Percentiles rank a stretch among this genome's conserved stretches.
phyloP scores from a whole-genome alignment of 2,888 invertebrate genomes.

The Cephalotes varians region DNA sequence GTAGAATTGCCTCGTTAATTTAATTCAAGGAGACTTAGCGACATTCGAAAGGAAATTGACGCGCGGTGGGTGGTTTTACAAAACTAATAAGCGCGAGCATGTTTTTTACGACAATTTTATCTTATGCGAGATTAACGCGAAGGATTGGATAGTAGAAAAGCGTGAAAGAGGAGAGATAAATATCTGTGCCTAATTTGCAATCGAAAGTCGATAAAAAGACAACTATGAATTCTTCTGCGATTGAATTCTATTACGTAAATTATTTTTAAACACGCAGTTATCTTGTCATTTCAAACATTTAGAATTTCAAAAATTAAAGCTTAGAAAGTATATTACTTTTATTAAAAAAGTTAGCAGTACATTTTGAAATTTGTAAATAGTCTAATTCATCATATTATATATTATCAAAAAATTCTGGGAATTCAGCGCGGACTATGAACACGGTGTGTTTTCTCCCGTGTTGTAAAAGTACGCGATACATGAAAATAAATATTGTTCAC shows the following conservation, averaged over 20 bases:
- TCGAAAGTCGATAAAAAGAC: not conserved
- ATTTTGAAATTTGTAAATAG: slow-evolving; percentile 36
- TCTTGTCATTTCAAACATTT: not conserved
- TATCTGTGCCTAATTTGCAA: slow-evolving; percentile 1
- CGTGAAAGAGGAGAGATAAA: not conserved
- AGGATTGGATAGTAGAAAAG: not conserved
- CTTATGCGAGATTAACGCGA: not conserved
- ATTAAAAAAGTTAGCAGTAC: slow-evolving; percentile 67
- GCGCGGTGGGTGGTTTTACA: not conserved
- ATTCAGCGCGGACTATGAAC: not conserved
- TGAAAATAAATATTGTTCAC: slow-evolving; percentile 61
- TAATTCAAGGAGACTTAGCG: slow-evolving; percentile 36
- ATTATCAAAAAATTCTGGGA: not conserved
- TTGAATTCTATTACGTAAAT: not conserved
- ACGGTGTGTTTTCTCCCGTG: not conserved
- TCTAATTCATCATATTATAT: not conserved
- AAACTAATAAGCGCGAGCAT: slow-evolving; percentile 7
- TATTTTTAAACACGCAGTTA: not conserved
- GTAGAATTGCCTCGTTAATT: slow-evolving; percentile 43
- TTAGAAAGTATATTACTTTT: slow-evolving; percentile 44
- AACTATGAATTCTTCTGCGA: not conserved
- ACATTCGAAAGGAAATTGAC: slow-evolving; percentile 43
- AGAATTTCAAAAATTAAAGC: not conserved
- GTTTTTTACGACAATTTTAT: not conserved
- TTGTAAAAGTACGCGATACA: slow-evolving; percentile 34